phyloP scores from a whole-genome alignment of 2,797 vertebrate species.

The Adelosebastes latens region DNA sequence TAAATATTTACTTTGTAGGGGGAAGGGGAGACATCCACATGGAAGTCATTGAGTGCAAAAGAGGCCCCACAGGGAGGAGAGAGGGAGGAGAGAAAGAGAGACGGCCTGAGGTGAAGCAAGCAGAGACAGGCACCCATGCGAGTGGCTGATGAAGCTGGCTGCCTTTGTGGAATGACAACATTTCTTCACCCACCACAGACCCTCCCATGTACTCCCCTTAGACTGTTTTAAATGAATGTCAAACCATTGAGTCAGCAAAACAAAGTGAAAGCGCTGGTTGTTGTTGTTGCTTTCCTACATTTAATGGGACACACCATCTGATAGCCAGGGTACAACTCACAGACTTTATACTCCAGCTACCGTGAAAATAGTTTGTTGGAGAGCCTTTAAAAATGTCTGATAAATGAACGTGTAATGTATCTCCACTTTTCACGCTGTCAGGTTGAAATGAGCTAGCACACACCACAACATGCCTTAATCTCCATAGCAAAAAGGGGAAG shows the following conservation, averaged over 20 bases:
- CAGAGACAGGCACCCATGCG: slow-evolving; percentile 41
- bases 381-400: background rate
- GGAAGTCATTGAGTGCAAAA: slow-evolving; percentile 63
- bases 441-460: slow-evolving; percentile 33
- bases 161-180: slow-evolving; percentile 43
- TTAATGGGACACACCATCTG: background rate
- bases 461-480: slow-evolving; percentile 44
- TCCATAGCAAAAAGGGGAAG: background rate
- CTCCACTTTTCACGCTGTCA: slow-evolving; percentile 42
- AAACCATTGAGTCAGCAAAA: slow-evolving; percentile 37
- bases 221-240: slow-evolving; percentile 29
- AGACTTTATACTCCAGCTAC: background rate
- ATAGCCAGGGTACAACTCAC: background rate
- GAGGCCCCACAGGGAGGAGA: slow-evolving; percentile 43
- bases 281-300: background rate
- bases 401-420: slow-evolving; percentile 21
- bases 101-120: slow-evolving; percentile 32
- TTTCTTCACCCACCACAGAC: slow-evolving; percentile 14
- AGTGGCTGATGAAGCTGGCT: slow-evolving; percentile 26
- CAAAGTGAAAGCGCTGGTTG: background rate
- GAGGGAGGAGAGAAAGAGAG: background rate
- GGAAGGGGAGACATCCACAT: slow-evolving; percentile 35
- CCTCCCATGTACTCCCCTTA: slow-evolving; percentile 1
- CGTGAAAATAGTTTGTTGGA: background rate
- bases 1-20: slow-evolving; percentile 70